phyloP scores from a whole-genome alignment of 2,888 invertebrate species.

The Tenodera sinensis region DNA sequence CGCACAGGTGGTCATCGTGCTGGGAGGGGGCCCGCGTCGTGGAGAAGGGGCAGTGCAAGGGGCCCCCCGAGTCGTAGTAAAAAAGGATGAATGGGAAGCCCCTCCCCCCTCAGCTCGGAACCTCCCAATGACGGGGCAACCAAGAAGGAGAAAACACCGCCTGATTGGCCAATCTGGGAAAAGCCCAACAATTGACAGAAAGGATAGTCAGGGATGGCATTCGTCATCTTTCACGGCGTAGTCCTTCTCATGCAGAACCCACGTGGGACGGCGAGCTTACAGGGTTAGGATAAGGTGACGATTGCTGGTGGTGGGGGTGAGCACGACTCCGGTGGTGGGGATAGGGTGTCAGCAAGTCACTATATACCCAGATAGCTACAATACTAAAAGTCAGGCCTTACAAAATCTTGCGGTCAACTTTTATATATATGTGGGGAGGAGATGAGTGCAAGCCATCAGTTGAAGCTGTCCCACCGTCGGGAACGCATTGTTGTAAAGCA shows the following conservation, averaged over 20 bases:
- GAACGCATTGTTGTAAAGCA: background rate
- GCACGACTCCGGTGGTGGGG: background rate
- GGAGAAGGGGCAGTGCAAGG: background rate
- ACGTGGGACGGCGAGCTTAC: conserved; percentile 2
- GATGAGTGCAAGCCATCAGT: background rate
- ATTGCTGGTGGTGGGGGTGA: background rate
- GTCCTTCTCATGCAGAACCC: background rate
- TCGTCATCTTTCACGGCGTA: background rate
- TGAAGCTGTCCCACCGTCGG: background rate
- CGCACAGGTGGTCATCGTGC: conserved; percentile 20
- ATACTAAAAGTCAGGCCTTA: background rate
- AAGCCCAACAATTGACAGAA: conserved; percentile 15
- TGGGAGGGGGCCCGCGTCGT: background rate
- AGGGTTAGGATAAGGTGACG: background rate
- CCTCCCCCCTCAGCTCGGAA: conserved; percentile 21
- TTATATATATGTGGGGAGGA: conserved; percentile 3
- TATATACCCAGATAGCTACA: background rate
- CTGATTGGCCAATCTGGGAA: conserved; percentile 23
- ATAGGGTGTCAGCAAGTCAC: background rate
- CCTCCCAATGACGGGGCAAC: conserved; percentile 19
- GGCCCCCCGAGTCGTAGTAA: conserved; percentile 20
- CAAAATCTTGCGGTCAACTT: conserved; percentile 2
- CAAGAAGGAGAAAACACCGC: background rate
- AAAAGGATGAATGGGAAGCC: conserved; percentile 28
- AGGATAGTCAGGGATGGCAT: background rate